These are phyloP conservation scores for Andrena haemorrhoa DNA, from an alignment of 2,888 invertebrate species.

Conservation along the genomic window DNA sequence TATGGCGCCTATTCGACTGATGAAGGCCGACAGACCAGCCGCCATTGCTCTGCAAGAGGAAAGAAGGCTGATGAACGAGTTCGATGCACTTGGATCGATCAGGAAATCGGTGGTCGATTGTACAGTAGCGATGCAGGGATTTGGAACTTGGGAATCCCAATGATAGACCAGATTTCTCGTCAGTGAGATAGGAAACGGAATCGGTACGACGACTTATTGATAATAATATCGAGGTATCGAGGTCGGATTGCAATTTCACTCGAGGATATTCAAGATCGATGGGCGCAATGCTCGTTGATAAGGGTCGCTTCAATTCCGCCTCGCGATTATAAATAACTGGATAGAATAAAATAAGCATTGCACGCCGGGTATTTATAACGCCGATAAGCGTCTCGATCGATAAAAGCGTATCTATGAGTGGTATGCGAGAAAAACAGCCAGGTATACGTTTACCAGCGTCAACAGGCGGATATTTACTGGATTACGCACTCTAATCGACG, in stretches of 20 bases:
- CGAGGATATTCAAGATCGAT: conserved; percentile 9
- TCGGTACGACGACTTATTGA: neutral
- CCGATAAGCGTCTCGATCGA: conserved; percentile 29
- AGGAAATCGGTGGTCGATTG: neutral
- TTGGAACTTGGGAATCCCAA: neutral
- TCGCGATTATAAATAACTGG: conserved; percentile 41
- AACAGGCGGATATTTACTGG: neutral
- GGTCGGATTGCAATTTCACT: neutral
- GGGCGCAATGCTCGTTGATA: neutral
- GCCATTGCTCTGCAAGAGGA: conserved; percentile 69
- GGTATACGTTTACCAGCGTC: neutral
- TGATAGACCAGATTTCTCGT: neutral
- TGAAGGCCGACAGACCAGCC: conserved; percentile 86
- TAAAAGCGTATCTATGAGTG: conserved; percentile 5
- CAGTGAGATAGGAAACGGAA: neutral
- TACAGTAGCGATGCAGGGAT: neutral
- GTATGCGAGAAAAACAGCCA: neutral
- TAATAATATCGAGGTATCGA: neutral
- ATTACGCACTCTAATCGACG: neutral
- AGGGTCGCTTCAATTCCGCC: neutral
- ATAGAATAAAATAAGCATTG: conserved; percentile 12
- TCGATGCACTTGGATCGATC: neutral
- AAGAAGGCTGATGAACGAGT: neutral
- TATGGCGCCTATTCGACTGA: conserved; percentile 91
- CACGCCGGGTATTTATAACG: conserved; percentile 41